Percentiles rank a stretch among this genome's conserved stretches.
These are phyloP conservation scores for Cyprinus carpio DNA, from an alignment of 2,113 vertebrate genomes.

Conservation along the genomic window DNA sequence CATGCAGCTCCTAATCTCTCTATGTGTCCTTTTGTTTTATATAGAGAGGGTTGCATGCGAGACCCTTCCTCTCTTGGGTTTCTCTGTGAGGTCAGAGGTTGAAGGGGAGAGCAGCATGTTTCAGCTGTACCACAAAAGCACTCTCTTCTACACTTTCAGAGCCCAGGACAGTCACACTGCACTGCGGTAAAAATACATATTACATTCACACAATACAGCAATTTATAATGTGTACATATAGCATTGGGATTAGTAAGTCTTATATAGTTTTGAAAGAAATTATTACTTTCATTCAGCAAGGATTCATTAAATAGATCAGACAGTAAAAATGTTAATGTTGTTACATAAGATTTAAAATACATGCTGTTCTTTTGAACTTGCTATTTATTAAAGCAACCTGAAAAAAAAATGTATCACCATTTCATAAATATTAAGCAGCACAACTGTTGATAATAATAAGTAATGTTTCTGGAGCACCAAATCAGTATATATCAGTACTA, in stretches of 20 bases:
- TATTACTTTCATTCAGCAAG: neutral
- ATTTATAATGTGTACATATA: no score
- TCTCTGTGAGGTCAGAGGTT: slow-evolving; percentile 87
- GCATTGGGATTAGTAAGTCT: neutral
- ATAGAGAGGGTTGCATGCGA: slow-evolving; percentile 88
- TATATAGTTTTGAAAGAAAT: neutral
- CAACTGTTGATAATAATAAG: neutral
- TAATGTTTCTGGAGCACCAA: neutral
- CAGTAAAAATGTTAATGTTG: neutral
- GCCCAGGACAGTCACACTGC: slow-evolving; percentile 85
- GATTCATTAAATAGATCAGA: neutral
- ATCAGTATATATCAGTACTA: no score
- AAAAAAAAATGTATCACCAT: neutral
- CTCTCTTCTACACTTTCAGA: slow-evolving; percentile 91
- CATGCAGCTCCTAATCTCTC: neutral
- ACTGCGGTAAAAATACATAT: slow-evolving; percentile 79
- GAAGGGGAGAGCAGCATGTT: slow-evolving; percentile 81
- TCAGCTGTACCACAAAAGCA: slow-evolving; percentile 96
- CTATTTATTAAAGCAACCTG: no score
- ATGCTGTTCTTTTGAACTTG: neutral
- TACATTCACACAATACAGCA: no score
- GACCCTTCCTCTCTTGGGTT: slow-evolving; percentile 91
- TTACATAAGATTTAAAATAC: neutral
- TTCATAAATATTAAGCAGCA: neutral
- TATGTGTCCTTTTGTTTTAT: neutral